Conservation (phyloP, 2,888 invertebrate genomes). For the Ophioninae sp. region DNA sequence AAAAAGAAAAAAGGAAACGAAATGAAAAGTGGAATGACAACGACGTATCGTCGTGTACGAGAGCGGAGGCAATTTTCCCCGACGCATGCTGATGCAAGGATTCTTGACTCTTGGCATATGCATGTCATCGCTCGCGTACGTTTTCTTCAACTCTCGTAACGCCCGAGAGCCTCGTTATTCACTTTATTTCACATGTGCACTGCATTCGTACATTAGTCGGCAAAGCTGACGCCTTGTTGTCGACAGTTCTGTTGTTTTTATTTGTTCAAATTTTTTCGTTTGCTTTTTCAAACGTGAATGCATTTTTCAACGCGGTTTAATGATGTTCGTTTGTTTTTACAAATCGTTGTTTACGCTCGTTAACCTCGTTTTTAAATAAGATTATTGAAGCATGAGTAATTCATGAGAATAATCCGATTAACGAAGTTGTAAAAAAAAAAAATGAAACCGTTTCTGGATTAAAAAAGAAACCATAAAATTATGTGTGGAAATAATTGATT, state of each 20-base stretch:
- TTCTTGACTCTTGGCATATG: conserved; percentile 59
- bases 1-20: conserved; percentile 23
- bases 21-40: conserved; percentile 29
- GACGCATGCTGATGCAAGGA: conserved; percentile 57
- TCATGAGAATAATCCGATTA: not conserved
- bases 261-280: not conserved
- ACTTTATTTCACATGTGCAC: conserved; percentile 44
- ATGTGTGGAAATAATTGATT: too few relatives aligned
- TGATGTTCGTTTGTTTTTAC: not conserved
- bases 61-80: conserved; percentile 45
- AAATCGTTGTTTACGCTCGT: not conserved
- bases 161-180: conserved; percentile 29
- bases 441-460: too few relatives aligned
- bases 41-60: conserved; percentile 24
- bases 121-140: conserved; percentile 43
- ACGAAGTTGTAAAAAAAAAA: not conserved
- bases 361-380: not conserved
- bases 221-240: not conserved
- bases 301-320: not conserved
- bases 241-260: not conserved
- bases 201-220: conserved; percentile 9
- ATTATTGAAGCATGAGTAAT: not conserved
- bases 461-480: too few relatives aligned
- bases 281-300: not conserved
- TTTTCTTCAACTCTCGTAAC: conserved; percentile 41